Evolutionary conservation across 2,888 invertebrate species (phyloP), one percentile per base, ranked within the genome.

Genomic region (Diabrotica balteata): DNA sequence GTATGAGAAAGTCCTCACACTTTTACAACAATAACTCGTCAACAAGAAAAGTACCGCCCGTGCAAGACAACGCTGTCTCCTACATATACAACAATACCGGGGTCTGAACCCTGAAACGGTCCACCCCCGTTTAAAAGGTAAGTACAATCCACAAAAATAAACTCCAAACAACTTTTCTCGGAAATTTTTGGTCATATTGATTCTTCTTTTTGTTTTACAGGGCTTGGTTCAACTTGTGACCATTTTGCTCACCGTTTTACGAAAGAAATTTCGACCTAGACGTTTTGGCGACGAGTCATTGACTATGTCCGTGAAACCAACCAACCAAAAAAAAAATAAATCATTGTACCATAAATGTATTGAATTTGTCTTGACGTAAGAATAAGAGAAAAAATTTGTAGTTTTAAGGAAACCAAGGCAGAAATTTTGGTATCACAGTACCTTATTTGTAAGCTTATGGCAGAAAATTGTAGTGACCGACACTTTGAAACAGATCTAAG

Each of bases 1-100:
- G 93, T 76, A 93, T 93, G 80, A 87, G 94, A 75, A 94, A 94
- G 80, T 94, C 94, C 11, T 94, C 93, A 75, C 93, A 93, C 80
- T 93, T 94, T 83, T 92, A 93, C 77, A 91, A 91, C 80, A 87
- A 88, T 79, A 86, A 82, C 72, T 87, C 87, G 32, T 87, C 87
- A 55, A 87, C 85, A 65, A 84, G 85, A 80, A 73, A 82, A 78
- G 72, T 82, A 50, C 76, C 86, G 74, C 80, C 86, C 75, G 73
- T 78, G 7, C 78, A 80, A 46, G 83, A 84, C 61, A 79, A 79
- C 66, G 80, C 83, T 10, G 84, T 85, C 5, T 82, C 84, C n/a
- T 84, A 84, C 74, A 90, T 90, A 68, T 90, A 89, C 84, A 92
- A 91, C 80, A 90, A 91, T 82, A 91, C 90, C n/a, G 91, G 91